Base-by-base conservation (phyloP, 2,888 invertebrate genomes). In the Ephialtes manifestator region DNA sequence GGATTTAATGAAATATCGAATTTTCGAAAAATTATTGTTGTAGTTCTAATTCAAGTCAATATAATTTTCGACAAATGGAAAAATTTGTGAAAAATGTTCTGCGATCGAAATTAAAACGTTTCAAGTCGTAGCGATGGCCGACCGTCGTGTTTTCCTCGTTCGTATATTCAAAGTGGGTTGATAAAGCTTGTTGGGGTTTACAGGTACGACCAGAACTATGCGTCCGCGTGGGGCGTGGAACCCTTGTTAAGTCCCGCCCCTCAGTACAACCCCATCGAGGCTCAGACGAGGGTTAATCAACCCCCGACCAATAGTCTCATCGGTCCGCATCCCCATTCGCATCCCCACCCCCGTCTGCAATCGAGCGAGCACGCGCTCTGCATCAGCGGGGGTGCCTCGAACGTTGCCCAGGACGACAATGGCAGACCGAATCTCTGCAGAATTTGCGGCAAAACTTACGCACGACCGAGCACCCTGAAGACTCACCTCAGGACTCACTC, bases 401-500 rank as follows among this genome's bases (percentile, higher is more conserved):
- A 95, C 8, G 92, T 95, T 53, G 95, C 95, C 88, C 94, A 95
- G 48, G 97, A 97, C n/a, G 97, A 97, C 87, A 97, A 97, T 89
- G 96, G 96, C 86, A 97, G 97, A 91, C 97, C 98, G 0, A 99
- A 99, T 94, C 96, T 99, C 53, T 99, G 99, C 92, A 96, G 98
- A 39, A 97, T 99, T 86, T 99, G 99, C 93, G 99, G 99, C 89
- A 99, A 99, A 95, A 98, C 98, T 0, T 98, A 99, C 94, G 99
- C 99, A 0, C 95, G 99, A 4, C 99, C 99, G 0, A 98, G 98
- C 94, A 99, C 99, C 0, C 95, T 99, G 86, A 99, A 99, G 95
- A 99, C 99, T 0, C 99, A 99, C 94, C 96, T 99, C 80, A 95
- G 99, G 76, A 99, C 99, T 0, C 99, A 99, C 94, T 98, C 98